Percentiles rank a stretch among this genome's conserved stretches.
phyloP scores from a whole-genome alignment of 2,888 invertebrate species.

The Masnerella sp. region DNA sequence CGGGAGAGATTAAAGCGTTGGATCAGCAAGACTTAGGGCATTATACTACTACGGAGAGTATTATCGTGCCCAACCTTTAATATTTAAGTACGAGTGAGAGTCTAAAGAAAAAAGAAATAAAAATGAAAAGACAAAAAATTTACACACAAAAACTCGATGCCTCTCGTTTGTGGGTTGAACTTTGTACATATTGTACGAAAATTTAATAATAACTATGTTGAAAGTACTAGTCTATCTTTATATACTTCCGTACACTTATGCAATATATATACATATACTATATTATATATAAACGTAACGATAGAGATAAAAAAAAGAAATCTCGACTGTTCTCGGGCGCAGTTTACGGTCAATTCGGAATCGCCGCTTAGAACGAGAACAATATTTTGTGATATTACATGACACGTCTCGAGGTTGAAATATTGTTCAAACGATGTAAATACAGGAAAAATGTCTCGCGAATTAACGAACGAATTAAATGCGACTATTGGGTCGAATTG shows the following conservation, averaged over 20 bases:
- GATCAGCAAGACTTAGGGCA: slow-evolving; percentile 78
- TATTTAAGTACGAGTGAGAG: slow-evolving; percentile 77
- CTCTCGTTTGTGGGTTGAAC: slow-evolving; percentile 77
- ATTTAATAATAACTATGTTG: slow-evolving; percentile 75
- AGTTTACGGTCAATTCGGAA: slow-evolving; percentile 50
- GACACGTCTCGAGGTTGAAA: slow-evolving; percentile 43
- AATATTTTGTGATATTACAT: slow-evolving; percentile 56
- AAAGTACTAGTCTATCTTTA: slow-evolving; percentile 77
- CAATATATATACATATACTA: slow-evolving; percentile 60
- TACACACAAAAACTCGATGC: slow-evolving; percentile 64
- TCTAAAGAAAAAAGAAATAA: slow-evolving; percentile 67
- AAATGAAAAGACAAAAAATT: slow-evolving; percentile 57
- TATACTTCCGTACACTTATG: slow-evolving; percentile 70
- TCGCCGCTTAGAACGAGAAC: slow-evolving; percentile 47
- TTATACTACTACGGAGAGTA: slow-evolving; percentile 77
- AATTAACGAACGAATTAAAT: slow-evolving; percentile 5
- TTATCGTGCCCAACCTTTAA: slow-evolving; percentile 78
- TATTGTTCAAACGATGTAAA: slow-evolving; percentile 23
- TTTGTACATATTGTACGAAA: slow-evolving; percentile 76
- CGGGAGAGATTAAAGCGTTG: slow-evolving; percentile 74
- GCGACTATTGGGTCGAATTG: slow-evolving; percentile 13
- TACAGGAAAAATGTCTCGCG: slow-evolving; percentile 39
- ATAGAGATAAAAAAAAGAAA: slow-evolving; percentile 33
- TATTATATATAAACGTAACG: slow-evolving; percentile 45
- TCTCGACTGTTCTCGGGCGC: slow-evolving; percentile 55